These are phyloP conservation scores for Nasua narica DNA, from an alignment of 2,797 vertebrate species.

Conservation along the genomic window DNA sequence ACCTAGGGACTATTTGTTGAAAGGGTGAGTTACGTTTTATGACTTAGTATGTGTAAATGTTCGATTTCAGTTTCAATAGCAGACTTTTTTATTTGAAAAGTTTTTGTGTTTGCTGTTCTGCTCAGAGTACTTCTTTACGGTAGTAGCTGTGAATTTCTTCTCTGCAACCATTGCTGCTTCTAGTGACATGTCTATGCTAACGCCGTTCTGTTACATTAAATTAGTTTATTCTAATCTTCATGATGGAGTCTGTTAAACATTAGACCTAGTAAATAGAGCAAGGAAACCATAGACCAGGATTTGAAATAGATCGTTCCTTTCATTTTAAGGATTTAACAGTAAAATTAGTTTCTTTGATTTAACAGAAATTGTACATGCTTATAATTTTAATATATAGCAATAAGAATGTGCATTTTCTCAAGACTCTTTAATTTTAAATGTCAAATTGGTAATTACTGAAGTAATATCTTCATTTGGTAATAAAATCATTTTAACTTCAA, in stretches of 20 bases:
- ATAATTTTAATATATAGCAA: neutral
- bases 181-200: neutral
- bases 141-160: neutral
- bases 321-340: conserved; percentile 14
- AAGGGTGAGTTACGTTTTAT: neutral
- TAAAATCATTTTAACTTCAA: neutral
- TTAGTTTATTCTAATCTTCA: neutral
- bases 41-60: neutral
- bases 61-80: neutral
- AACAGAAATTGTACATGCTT: neutral
- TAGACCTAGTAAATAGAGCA: neutral
- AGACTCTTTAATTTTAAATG: neutral
- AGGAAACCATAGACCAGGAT: neutral
- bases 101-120: neutral
- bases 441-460: neutral
- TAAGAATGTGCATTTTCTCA: conserved; percentile 26
- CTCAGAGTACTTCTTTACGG: neutral
- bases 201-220: neutral
- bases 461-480: neutral
- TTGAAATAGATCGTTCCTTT: conserved; percentile 8
- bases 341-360: neutral
- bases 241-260: neutral
- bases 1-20: neutral
- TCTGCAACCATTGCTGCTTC: neutral
- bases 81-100: neutral